phyloP scores from a whole-genome alignment of 2,797 vertebrate species.

The Schizothorax lantsangensis region DNA sequence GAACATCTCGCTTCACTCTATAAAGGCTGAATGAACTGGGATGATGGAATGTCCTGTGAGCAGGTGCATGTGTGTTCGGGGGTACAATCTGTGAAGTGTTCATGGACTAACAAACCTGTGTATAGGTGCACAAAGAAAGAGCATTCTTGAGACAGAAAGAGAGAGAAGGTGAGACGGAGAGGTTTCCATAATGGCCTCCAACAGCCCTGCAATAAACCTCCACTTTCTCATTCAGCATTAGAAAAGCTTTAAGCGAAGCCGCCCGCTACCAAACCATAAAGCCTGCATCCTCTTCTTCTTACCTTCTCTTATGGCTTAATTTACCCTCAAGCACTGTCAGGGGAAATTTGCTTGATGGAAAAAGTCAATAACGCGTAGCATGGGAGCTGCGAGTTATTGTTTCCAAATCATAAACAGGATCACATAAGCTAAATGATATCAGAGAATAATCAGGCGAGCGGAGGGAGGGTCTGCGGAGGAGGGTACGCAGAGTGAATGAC shows the following conservation, averaged over 20 bases:
- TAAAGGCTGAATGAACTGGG: slow-evolving; percentile 30
- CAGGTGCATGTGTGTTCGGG: background rate
- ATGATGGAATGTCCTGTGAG: slow-evolving; percentile 2
- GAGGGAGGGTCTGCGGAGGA: background rate
- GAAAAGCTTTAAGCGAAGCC: slow-evolving; percentile 65
- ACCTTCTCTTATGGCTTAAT: slow-evolving; percentile 75
- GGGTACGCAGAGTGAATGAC: background rate
- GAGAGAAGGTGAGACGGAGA: slow-evolving; percentile 32
- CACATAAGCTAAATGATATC: slow-evolving; percentile 77
- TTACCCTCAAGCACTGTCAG: slow-evolving; percentile 77
- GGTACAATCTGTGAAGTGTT: slow-evolving; percentile 13
- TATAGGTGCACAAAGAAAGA: slow-evolving; percentile 16
- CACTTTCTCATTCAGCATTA: slow-evolving; percentile 61
- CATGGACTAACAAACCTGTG: background rate
- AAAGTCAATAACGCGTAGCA: slow-evolving; percentile 79
- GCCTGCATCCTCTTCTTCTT: slow-evolving; percentile 53
- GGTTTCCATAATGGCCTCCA: slow-evolving; percentile 53
- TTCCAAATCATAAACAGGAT: slow-evolving; percentile 80
- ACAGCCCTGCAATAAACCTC: slow-evolving; percentile 65
- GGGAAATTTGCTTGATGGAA: slow-evolving; percentile 82
- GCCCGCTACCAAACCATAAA: slow-evolving; percentile 64
- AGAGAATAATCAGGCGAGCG: slow-evolving; percentile 48
- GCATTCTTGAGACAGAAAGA: background rate
- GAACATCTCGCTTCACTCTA: slow-evolving; percentile 13
- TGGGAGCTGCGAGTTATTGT: slow-evolving; percentile 70